A percentile compares a stretch with the other conserved stretches of the same genome.
These are phyloP conservation scores for Sterrhoptilus dennistouni DNA, from an alignment of 2,113 vertebrate species.

Conservation along the genomic window DNA sequence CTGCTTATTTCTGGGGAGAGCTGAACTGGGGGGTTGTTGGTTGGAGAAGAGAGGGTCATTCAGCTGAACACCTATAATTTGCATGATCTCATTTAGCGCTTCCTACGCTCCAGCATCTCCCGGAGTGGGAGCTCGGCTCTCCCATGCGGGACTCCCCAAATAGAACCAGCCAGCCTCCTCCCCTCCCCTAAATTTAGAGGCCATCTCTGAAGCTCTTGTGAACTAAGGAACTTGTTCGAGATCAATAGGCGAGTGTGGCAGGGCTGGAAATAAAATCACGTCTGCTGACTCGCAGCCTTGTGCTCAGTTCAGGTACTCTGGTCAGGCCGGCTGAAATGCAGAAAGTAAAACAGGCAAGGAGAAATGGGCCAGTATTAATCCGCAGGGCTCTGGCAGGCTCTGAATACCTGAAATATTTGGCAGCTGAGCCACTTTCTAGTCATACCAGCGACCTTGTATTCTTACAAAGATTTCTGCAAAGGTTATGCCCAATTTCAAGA, in stretches of 20 bases:
- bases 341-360: slow-evolving; percentile 49
- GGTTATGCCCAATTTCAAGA: slow-evolving; percentile 17
- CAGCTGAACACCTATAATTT: slow-evolving; percentile 43
- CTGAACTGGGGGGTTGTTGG: background rate
- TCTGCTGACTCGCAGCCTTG: slow-evolving; percentile 62
- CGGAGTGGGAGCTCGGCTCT: background rate
- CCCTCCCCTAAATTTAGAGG: slow-evolving; percentile 64
- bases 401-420: slow-evolving; percentile 67
- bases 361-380: slow-evolving; percentile 58
- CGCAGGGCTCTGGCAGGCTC: slow-evolving; percentile 47
- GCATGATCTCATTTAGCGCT: background rate
- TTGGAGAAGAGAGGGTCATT: slow-evolving; percentile 13
- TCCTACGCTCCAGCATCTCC: slow-evolving; percentile 29
- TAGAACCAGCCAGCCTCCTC: slow-evolving; percentile 55
- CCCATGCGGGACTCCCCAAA: slow-evolving; percentile 22
- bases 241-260: slow-evolving; percentile 54
- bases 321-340: slow-evolving; percentile 35
- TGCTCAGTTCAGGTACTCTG: slow-evolving; percentile 51
- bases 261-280: slow-evolving; percentile 32
- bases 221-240: slow-evolving; percentile 54
- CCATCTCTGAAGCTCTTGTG: slow-evolving; percentile 46
- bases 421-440: slow-evolving; percentile 53
- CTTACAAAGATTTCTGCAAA: slow-evolving; percentile 8
- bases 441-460: slow-evolving; percentile 21
- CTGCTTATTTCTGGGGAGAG: slow-evolving; percentile 21